These are phyloP conservation scores for Epistrophe eligans DNA, from an alignment of 2,888 invertebrate genomes.

Conservation along the genomic window DNA sequence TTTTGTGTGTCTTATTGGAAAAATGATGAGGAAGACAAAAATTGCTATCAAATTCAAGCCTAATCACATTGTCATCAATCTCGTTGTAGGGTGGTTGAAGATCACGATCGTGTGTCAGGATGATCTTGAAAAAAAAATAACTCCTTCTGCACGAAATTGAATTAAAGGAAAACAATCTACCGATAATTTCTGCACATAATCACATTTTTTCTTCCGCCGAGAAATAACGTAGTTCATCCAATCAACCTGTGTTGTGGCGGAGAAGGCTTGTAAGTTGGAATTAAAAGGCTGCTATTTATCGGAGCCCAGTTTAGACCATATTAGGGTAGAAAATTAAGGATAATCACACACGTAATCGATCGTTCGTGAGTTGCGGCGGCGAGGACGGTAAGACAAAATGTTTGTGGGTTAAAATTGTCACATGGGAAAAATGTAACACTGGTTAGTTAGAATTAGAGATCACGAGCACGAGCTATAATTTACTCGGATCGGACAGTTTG, in stretches of 20 bases:
- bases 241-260: background rate
- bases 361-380: slow-evolving; percentile 51
- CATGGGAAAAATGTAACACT: slow-evolving; percentile 42
- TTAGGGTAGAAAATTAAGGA: slow-evolving; percentile 59
- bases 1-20: slow-evolving; percentile 13
- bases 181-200: slow-evolving; percentile 59
- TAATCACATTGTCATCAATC: slow-evolving; percentile 71
- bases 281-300: slow-evolving; percentile 66
- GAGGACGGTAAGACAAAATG: background rate
- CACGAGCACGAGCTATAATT: background rate
- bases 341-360: slow-evolving; percentile 65
- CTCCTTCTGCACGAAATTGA: slow-evolving; percentile 63
- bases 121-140: slow-evolving; percentile 26
- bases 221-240: background rate
- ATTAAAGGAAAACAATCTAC: slow-evolving; percentile 63
- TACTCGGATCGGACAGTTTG: background rate
- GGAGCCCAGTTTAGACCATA: slow-evolving; percentile 41
- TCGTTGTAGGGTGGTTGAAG: slow-evolving; percentile 23
- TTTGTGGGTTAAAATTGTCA: slow-evolving; percentile 42
- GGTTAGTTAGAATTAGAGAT: background rate
- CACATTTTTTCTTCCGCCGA: slow-evolving; percentile 29
- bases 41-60: slow-evolving; percentile 52
- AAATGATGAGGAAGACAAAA: slow-evolving; percentile 28
- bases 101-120: slow-evolving; percentile 63
- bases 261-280: slow-evolving; percentile 36